phyloP scores from a whole-genome alignment of 2,797 vertebrate species.

The Emys orbicularis region DNA sequence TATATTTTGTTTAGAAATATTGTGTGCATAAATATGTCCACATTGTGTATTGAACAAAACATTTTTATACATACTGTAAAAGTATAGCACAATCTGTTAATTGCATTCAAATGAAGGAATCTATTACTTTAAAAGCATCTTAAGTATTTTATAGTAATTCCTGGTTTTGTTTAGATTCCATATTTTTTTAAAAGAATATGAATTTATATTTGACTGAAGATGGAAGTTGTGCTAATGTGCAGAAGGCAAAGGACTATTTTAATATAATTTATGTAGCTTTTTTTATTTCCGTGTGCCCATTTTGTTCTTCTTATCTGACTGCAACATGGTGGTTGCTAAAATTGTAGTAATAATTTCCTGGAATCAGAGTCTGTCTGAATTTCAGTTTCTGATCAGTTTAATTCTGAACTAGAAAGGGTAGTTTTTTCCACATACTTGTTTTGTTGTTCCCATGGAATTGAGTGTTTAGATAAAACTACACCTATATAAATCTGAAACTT shows the following conservation, averaged over 20 bases:
- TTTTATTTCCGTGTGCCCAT: slow-evolving; percentile 44
- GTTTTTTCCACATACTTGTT: slow-evolving; percentile 50
- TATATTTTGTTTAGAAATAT: slow-evolving; percentile 14
- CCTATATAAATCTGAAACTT: slow-evolving; percentile 76
- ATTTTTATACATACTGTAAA: not conserved
- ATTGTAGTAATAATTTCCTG: slow-evolving; percentile 62
- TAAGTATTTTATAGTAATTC: not conserved
- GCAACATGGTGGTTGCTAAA: slow-evolving; percentile 24
- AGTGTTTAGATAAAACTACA: slow-evolving; percentile 68
- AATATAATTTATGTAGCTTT: slow-evolving; percentile 12
- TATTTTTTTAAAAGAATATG: not conserved
- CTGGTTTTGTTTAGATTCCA: not conserved
- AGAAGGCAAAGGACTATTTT: slow-evolving; percentile 25
- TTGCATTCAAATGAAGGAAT: not conserved
- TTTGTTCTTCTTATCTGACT: slow-evolving; percentile 44
- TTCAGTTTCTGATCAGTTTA: slow-evolving; percentile 42
- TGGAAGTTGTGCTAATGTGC: not conserved
- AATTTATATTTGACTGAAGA: slow-evolving; percentile 34
- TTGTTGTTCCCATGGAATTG: slow-evolving; percentile 61
- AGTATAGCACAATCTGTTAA: not conserved
- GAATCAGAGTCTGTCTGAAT: slow-evolving; percentile 41
- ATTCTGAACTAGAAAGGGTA: slow-evolving; percentile 52
- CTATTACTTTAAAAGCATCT: too few species aligned
- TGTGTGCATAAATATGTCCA: not conserved
- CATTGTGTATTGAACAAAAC: not conserved